Evolutionary conservation across 2,797 vertebrate species (phyloP), one percentile per base, ranked within the genome.

Genomic region (Protonibea diacanthus): DNA sequence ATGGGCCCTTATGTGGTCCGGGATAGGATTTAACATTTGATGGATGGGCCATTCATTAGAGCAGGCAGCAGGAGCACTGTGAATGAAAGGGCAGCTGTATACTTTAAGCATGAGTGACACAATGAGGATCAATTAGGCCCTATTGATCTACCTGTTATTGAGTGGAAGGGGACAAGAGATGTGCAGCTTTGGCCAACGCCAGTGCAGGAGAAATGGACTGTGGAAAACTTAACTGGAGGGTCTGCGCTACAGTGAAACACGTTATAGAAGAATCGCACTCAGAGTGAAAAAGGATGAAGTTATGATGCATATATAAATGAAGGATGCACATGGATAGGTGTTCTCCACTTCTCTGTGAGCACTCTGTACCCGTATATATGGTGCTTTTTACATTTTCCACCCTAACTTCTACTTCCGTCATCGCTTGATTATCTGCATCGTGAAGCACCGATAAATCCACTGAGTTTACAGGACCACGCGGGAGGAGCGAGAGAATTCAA

Each of bases 321-420:
- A 38, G 57, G 84, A 78, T 61, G 86, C 51, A 71, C 70, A 63
- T 42, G 67, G 63, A 58, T 74, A 7, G 71, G 52, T 71, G 53
- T 78, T 80, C 74, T 80, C 81, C 87, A 78, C 85, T 81, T 83
- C 88, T 90, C 85, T 76, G 85, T 80, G 90, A 93, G 85, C 91
- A 72, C 80, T 87, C 93, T 91, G 89, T 93, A 98, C 96, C 96
- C 96, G 96, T 97, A 97, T 56, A 96, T 91, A 67, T 87, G 94
- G 94, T 94, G 95, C 95, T 95, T 96, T 38, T 95, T 91, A 76
- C 70, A 80, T 73, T 72, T 80, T 76, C 57, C 71, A 44, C 68
- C 74, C 25, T 20, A 56, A 61, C 49, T 70, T 74, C 58, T 51
- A 23, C 70, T 80, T 75, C 77, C 66, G 57, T 85, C 75, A 11